Evolutionary conservation across 1,140 invertebrate genomes (phyloP).

Genomic region (Coptotermes formosanus): DNA sequence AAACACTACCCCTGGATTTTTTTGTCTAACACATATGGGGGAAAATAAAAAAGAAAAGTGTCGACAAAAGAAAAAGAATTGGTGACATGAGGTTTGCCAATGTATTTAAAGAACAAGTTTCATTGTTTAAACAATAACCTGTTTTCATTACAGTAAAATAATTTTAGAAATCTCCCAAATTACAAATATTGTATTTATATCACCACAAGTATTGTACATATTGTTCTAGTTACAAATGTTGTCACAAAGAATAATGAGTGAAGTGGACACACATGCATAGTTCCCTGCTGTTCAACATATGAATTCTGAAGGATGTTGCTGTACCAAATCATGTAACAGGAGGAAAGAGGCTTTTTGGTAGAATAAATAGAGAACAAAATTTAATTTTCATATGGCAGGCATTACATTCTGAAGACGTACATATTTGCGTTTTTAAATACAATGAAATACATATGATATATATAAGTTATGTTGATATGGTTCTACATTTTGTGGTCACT

Average conservation of each 20-base stretch:
- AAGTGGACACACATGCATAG: not conserved
- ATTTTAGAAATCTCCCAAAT: not conserved
- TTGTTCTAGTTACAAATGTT: not conserved
- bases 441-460: not conserved
- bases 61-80: too few relatives aligned
- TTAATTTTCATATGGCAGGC: conserved; percentile 12
- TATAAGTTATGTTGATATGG: not conserved
- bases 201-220: not conserved
- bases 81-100: too few relatives aligned
- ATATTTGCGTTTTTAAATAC: conserved; percentile 1
- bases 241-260: not conserved
- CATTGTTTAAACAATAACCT: too few relatives aligned
- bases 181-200: not conserved
- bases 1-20: not conserved
- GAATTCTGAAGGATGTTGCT: not conserved
- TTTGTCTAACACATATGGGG: not conserved
- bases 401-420: not conserved
- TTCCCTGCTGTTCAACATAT: not conserved
- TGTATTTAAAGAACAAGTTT: too few relatives aligned
- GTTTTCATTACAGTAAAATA: not conserved
- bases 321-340: not conserved
- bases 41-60: not conserved
- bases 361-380: not conserved
- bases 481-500: not conserved
- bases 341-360: not conserved